Evolutionary conservation across 2,888 invertebrate species (phyloP).

Genomic region (Lepidochrysops patricia): DNA sequence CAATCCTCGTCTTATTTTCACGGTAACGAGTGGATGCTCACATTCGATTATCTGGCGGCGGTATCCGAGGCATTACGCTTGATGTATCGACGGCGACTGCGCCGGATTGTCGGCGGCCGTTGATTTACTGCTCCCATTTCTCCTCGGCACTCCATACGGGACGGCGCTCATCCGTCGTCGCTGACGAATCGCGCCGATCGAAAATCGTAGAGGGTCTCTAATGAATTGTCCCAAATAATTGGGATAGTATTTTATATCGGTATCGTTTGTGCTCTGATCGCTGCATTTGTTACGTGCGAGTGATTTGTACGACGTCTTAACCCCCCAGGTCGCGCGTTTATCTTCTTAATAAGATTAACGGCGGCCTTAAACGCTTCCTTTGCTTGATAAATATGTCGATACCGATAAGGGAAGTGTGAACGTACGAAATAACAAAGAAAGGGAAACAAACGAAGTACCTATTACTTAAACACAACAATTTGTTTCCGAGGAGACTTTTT

Average conservation of each 20-base stretch:
- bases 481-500: neutral
- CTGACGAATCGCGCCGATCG: constrained; percentile 66
- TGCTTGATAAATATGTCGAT: constrained; percentile 27
- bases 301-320: constrained; percentile 68
- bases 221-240: constrained; percentile 75
- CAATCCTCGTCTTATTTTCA: constrained; percentile 70
- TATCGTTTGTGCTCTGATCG: constrained; percentile 67
- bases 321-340: constrained; percentile 34
- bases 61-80: constrained; percentile 73
- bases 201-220: constrained; percentile 61
- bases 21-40: constrained; percentile 73
- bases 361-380: constrained; percentile 27
- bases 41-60: constrained; percentile 73
- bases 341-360: constrained; percentile 33
- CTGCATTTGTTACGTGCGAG: constrained; percentile 59
- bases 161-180: constrained; percentile 64
- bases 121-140: constrained; percentile 69
- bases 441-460: neutral
- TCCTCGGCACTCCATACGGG: constrained; percentile 67
- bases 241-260: constrained; percentile 70
- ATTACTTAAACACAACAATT: neutral
- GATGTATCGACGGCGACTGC: constrained; percentile 71
- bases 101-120: constrained; percentile 66
- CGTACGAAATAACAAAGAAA: neutral
- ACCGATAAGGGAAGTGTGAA: constrained; percentile 21